Evolutionary conservation across 2,797 vertebrate genomes (phyloP).

Genomic region (Cirrhinus molitorella): DNA sequence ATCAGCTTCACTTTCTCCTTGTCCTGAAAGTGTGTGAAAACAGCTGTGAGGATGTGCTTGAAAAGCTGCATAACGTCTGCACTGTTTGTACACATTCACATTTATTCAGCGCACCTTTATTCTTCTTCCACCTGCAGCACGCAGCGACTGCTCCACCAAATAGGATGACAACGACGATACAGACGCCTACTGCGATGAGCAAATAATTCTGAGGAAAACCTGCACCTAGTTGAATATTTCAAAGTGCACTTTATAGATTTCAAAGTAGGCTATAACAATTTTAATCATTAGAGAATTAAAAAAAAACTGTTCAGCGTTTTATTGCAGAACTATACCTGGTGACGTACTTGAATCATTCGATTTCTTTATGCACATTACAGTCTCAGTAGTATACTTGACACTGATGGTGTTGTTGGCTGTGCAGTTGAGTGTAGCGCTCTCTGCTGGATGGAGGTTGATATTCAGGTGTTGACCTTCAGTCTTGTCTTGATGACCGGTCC

Average conservation of each 20-base stretch:
- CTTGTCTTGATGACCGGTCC: slow-evolving; percentile 9
- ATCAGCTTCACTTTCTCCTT: not conserved
- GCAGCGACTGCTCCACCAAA: not conserved
- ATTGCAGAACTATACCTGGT: not conserved
- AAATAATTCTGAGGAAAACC: not conserved
- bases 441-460: not conserved
- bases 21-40: not conserved
- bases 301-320: too few relatives aligned
- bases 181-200: not conserved
- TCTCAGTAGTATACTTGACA: fast-evolving
- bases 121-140: not conserved
- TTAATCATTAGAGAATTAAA: not conserved
- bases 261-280: not conserved
- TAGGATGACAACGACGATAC: not conserved
- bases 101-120: slow-evolving; percentile 21
- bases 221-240: not conserved
- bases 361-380: slow-evolving; percentile 30
- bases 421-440: slow-evolving; percentile 56
- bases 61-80: not conserved
- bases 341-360: fast-evolving
- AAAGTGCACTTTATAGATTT: not conserved
- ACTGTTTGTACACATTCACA: not conserved
- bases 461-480: slow-evolving; percentile 10
- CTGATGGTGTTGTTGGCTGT: not conserved
- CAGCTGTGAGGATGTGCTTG: not conserved